Percentiles rank a stretch among this genome's conserved stretches.
These are phyloP conservation scores for Scolopax bukidnonensis DNA, from an alignment of 2,797 vertebrate species.

Conservation along the genomic window DNA sequence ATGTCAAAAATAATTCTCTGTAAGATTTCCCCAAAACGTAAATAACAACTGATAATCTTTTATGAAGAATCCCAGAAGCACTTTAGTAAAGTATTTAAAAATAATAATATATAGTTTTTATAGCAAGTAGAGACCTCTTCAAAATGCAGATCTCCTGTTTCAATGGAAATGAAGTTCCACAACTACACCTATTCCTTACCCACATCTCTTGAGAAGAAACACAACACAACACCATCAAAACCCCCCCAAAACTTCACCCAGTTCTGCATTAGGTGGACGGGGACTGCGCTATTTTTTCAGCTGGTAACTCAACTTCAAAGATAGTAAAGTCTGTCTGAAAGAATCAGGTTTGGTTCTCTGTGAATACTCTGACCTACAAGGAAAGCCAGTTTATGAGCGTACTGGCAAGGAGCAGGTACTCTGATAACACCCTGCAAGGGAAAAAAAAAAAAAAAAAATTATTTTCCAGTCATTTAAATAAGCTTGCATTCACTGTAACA, in stretches of 20 bases:
- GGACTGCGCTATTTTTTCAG: neutral
- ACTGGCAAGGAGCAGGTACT: slow-evolving; percentile 96
- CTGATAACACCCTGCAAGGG: slow-evolving; percentile 87
- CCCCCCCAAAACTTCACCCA: neutral
- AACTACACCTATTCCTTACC: neutral
- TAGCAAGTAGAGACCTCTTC: neutral
- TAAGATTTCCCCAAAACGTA: neutral
- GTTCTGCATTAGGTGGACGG: neutral
- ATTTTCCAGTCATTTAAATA: neutral
- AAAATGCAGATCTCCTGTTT: neutral
- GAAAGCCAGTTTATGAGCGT: slow-evolving; percentile 96
- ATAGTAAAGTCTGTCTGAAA: slow-evolving; percentile 90
- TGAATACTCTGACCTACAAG: slow-evolving; percentile 95
- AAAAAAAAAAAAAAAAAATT: neutral
- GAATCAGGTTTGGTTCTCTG: slow-evolving; percentile 82
- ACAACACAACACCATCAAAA: neutral
- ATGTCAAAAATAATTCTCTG: neutral
- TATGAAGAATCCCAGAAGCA: neutral
- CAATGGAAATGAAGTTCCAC: neutral
- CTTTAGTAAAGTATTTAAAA: neutral
- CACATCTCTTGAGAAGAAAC: rapidly evolving
- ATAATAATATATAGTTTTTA: neutral
- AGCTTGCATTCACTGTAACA: neutral
- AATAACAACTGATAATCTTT: neutral
- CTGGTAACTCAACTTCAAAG: slow-evolving; percentile 72